A percentile compares a stretch with the other conserved stretches of the same genome.
These are phyloP conservation scores for Terrapene triunguis DNA, from an alignment of 2,113 vertebrate genomes.

Conservation along the genomic window DNA sequence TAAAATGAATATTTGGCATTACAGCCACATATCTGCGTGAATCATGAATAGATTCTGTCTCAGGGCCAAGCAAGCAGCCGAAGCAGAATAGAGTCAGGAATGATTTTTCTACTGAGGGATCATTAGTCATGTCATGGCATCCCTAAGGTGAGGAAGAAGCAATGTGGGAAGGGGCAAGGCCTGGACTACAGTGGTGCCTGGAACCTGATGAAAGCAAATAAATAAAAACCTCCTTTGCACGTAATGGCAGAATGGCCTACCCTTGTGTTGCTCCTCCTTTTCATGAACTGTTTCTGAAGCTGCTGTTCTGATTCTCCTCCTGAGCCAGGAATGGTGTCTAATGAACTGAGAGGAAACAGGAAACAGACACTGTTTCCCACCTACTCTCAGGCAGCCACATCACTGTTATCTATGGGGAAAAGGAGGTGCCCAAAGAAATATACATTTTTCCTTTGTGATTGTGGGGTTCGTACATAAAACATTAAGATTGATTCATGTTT, in stretches of 20 bases:
- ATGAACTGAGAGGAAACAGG: not conserved
- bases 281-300: not conserved
- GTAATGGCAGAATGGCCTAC: not conserved
- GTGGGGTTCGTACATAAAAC: not conserved
- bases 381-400: not conserved
- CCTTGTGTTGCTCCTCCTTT: not conserved
- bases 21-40: not conserved
- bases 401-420: not conserved
- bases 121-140: fast-evolving
- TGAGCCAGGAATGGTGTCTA: not conserved
- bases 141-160: not conserved
- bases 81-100: not conserved
- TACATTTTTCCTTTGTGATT: not conserved
- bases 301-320: not conserved
- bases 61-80: not conserved
- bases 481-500: not conserved
- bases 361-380: fast-evolving
- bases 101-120: not conserved
- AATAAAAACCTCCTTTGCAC: not conserved
- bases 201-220: not conserved
- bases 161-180: not conserved
- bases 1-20: not conserved
- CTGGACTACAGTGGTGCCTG: not conserved
- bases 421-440: not conserved
- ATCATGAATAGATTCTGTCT: not conserved